Conservation (phyloP, 2,888 invertebrate species). For the Andrena marginata region DNA sequence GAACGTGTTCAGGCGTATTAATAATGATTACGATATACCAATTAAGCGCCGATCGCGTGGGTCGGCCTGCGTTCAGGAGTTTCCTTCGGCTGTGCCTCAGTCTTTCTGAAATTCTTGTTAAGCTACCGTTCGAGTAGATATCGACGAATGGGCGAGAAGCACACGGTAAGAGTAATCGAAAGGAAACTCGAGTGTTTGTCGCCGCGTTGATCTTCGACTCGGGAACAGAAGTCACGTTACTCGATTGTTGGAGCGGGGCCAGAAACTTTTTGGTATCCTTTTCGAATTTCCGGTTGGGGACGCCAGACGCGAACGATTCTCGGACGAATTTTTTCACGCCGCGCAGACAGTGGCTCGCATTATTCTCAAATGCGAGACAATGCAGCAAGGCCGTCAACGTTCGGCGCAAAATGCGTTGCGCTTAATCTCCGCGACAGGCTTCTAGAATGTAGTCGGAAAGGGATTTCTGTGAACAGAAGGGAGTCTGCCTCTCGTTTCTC, state of each 20-base stretch:
- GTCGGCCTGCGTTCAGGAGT: not conserved
- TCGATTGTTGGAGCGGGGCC: constrained; percentile 70
- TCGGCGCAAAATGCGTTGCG: not conserved
- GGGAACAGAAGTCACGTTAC: constrained; percentile 59
- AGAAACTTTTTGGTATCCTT: constrained; percentile 71
- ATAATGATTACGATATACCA: not conserved
- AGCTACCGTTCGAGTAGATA: constrained; percentile 19
- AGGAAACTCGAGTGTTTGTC: constrained; percentile 59
- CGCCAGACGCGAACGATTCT: constrained; percentile 43
- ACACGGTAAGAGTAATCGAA: constrained; percentile 55
- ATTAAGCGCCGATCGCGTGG: not conserved
- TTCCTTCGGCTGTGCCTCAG: not conserved
- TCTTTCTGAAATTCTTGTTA: constrained; percentile 4
- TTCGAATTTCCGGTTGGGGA: constrained; percentile 75
- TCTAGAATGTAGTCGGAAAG: not conserved
- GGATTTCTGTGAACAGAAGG: not conserved
- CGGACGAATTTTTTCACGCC: constrained; percentile 2
- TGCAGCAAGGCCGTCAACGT: not conserved
- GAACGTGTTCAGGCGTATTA: not conserved
- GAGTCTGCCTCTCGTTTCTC: not conserved
- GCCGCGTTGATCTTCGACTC: constrained; percentile 35
- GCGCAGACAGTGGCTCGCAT: not conserved
- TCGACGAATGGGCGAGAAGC: constrained; percentile 23
- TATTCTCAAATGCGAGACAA: constrained; percentile 19
- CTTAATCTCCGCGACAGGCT: not conserved